These are phyloP conservation scores for Eurytoma californica DNA, from an alignment of 2,888 invertebrate genomes.

Conservation along the genomic window DNA sequence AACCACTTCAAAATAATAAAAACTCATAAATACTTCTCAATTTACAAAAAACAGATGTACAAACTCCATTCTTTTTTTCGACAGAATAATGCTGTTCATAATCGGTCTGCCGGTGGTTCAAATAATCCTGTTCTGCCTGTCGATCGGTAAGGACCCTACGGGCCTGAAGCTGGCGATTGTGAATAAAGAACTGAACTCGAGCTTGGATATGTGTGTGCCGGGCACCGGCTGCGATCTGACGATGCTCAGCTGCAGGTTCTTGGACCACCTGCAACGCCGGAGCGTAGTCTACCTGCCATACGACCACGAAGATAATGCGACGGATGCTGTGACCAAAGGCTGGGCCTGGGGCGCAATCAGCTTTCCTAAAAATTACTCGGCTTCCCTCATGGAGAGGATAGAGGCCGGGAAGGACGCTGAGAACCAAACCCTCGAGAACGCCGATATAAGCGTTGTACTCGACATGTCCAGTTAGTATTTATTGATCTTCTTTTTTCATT, in stretches of 20 bases:
- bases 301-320: conserved; percentile 79
- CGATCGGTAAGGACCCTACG: conserved; percentile 90
- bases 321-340: conserved; percentile 82
- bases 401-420: conserved; percentile 79
- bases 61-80: conserved; percentile 52
- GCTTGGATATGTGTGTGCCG: conserved; percentile 67
- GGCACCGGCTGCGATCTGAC: conserved; percentile 79
- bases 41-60: background rate
- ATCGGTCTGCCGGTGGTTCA: conserved; percentile 90
- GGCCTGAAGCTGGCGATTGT: conserved; percentile 87
- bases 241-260: conserved; percentile 86
- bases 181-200: conserved; percentile 83
- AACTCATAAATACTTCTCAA: background rate
- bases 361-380: conserved; percentile 86
- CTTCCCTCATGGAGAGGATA: conserved; percentile 80
- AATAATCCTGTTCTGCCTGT: conserved; percentile 90
- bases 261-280: conserved; percentile 82
- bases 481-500: background rate
- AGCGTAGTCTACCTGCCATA: conserved; percentile 82
- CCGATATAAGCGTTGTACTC: conserved; percentile 84
- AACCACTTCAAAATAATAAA: no score
- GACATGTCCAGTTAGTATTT: conserved; percentile 88
- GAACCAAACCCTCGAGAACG: conserved; percentile 78
- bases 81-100: conserved; percentile 88
- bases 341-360: conserved; percentile 86